These are phyloP conservation scores for Nasonia oneida DNA, from an alignment of 2,888 invertebrate genomes.

Conservation along the genomic window DNA sequence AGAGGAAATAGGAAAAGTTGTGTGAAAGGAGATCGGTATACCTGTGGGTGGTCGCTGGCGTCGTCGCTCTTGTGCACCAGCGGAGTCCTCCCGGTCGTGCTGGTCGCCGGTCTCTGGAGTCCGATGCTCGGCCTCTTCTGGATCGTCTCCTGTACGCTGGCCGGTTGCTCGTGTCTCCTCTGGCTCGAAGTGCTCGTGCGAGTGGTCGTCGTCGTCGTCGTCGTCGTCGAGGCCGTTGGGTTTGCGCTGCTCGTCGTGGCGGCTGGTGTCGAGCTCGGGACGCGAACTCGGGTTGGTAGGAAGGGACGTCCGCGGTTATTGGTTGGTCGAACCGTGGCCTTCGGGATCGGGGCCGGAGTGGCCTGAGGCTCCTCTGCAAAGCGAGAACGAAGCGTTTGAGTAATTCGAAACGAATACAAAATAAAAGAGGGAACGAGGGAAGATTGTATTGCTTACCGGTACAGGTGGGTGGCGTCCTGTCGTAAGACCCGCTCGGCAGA, in stretches of 20 bases:
- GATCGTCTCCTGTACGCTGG: conserved; percentile 74
- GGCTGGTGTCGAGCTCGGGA: conserved; percentile 67
- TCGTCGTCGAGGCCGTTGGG: not conserved
- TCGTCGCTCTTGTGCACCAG: conserved; percentile 51
- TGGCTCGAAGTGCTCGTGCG: conserved; percentile 33
- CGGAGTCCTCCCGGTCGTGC: conserved; percentile 62
- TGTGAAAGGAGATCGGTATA: not conserved
- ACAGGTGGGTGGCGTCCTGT: conserved; percentile 88
- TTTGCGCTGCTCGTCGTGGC: not conserved
- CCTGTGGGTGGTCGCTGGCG: conserved; percentile 59
- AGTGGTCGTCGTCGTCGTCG: not conserved
- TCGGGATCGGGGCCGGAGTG: conserved; percentile 63
- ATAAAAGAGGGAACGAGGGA: too few species aligned
- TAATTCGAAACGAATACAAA: not conserved
- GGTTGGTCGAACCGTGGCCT: conserved; percentile 72
- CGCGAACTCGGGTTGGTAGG: conserved; percentile 70
- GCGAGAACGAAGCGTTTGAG: not conserved
- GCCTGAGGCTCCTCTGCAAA: conserved; percentile 50
- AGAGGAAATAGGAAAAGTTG: not conserved
- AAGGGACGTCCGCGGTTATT: conserved; percentile 77
- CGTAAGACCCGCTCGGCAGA: conserved; percentile 89
- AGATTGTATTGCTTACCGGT: conserved; percentile 79
- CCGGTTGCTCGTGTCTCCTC: conserved; percentile 71
- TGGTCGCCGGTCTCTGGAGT: conserved; percentile 69
- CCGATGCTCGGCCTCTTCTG: conserved; percentile 73